A percentile compares a stretch with the other conserved stretches of the same genome.
These are phyloP conservation scores for Nemopilema nomurai DNA, from an alignment of 30 jellyfish, hydroid and myxozoan genomes.

Conservation along the genomic window DNA sequence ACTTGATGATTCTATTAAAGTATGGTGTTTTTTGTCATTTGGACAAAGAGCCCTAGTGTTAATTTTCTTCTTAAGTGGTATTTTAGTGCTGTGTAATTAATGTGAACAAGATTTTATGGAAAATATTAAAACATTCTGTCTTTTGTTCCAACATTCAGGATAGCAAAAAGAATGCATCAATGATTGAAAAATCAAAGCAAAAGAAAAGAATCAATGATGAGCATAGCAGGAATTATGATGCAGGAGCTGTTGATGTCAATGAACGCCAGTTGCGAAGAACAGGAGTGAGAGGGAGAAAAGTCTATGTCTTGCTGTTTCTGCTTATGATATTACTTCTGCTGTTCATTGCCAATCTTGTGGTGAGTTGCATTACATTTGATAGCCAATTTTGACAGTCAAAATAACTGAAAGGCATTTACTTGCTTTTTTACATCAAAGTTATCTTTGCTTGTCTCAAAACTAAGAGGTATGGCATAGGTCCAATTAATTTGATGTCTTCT, in stretches of 20 bases:
- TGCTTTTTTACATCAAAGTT: not conserved
- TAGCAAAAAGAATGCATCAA: slow-evolving; percentile 42
- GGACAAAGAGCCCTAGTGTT: too few relatives aligned
- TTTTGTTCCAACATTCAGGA: slow-evolving; percentile 1
- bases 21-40: too few relatives aligned
- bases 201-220: slow-evolving; percentile 59
- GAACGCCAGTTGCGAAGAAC: slow-evolving; percentile 68
- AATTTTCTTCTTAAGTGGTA: too few relatives aligned
- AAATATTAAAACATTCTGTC: too few relatives aligned
- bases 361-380: slow-evolving; percentile 8
- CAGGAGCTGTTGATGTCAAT: slow-evolving; percentile 67
- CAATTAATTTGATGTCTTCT: too few relatives aligned
- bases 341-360: slow-evolving; percentile 58
- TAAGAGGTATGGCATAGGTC: too few relatives aligned
- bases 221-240: slow-evolving; percentile 65
- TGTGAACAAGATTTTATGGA: too few relatives aligned
- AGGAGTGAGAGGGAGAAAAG: slow-evolving; percentile 71
- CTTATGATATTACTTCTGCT: slow-evolving; percentile 55
- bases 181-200: slow-evolving; percentile 64
- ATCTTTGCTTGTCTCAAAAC: too few relatives aligned
- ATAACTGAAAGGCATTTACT: too few relatives aligned
- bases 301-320: slow-evolving; percentile 45
- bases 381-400: not conserved
- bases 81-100: too few relatives aligned
- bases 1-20: too few relatives aligned